Conservation (phyloP, 2,888 invertebrate genomes). For the Cephus rjabovi region DNA sequence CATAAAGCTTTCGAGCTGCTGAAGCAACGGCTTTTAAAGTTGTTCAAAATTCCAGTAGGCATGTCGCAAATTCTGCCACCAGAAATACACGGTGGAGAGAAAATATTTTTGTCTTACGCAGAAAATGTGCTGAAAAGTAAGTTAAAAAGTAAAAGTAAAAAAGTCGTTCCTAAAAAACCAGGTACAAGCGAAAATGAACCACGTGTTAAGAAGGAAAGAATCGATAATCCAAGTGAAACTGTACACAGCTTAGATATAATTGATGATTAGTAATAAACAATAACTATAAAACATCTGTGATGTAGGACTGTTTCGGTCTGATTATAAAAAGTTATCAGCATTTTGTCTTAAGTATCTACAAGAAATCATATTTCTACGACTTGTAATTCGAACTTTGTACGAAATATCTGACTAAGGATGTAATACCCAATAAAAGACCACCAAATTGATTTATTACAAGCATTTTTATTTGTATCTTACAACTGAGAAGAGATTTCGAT, state of each 20-base stretch:
- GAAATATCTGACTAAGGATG: not conserved
- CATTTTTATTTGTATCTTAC: not conserved
- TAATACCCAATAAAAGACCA: not conserved
- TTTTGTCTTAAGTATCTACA: not conserved
- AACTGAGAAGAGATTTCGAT: not conserved
- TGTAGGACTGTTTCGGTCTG: not conserved
- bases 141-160: not conserved
- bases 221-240: not conserved
- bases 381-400: not conserved
- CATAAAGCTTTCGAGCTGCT: slow-evolving; percentile 29
- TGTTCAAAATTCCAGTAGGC: slow-evolving; percentile 56
- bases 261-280: not conserved
- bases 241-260: not conserved
- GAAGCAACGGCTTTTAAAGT: slow-evolving; percentile 45
- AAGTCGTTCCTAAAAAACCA: not conserved
- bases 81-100: not conserved
- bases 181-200: not conserved
- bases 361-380: not conserved
- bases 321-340: not conserved
- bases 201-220: not conserved
- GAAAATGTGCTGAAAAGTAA: not conserved
- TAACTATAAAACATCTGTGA: not conserved
- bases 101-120: not conserved
- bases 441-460: not conserved
- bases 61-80: slow-evolving; percentile 38